phyloP scores from a whole-genome alignment of 2,113 vertebrate genomes.

The Dasyurus viverrinus region DNA sequence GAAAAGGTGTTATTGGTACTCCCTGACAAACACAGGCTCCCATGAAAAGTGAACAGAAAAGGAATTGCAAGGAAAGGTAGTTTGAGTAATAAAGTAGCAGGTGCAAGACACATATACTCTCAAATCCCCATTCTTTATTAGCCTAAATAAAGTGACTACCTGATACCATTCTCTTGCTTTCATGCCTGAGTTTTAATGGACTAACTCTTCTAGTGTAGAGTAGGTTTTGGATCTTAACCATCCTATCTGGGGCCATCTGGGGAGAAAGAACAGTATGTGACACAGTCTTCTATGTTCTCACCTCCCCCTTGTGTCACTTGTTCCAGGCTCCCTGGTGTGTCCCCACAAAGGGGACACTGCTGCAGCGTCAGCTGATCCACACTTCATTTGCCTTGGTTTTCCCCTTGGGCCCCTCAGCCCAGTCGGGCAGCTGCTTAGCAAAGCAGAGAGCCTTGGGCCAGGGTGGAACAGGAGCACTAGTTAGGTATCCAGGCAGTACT shows the following conservation, averaged over 20 bases:
- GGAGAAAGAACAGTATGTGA: background rate
- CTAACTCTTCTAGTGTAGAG: background rate
- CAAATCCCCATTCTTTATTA: background rate
- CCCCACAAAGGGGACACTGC: constrained; percentile 69
- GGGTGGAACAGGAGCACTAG: background rate
- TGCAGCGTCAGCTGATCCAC: constrained; percentile 54
- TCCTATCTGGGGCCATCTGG: background rate
- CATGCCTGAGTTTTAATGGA: accelerated
- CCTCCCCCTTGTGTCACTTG: constrained; percentile 67
- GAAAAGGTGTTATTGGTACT: background rate
- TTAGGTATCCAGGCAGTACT: background rate
- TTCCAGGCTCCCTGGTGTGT: constrained; percentile 52
- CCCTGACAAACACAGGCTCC: too few relatives aligned
- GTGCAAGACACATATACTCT: background rate
- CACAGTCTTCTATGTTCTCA: background rate
- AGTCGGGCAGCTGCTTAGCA: background rate
- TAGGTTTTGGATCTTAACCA: background rate
- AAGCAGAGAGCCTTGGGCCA: too few relatives aligned
- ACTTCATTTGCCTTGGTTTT: background rate
- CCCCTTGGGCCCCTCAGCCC: background rate
- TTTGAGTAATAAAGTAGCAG: background rate
- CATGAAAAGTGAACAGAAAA: background rate
- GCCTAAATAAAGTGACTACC: background rate
- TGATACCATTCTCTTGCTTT: accelerated
- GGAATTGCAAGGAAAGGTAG: background rate